Evolutionary conservation across 2,113 vertebrate species (phyloP).

Genomic region (Aegithalos caudatus): DNA sequence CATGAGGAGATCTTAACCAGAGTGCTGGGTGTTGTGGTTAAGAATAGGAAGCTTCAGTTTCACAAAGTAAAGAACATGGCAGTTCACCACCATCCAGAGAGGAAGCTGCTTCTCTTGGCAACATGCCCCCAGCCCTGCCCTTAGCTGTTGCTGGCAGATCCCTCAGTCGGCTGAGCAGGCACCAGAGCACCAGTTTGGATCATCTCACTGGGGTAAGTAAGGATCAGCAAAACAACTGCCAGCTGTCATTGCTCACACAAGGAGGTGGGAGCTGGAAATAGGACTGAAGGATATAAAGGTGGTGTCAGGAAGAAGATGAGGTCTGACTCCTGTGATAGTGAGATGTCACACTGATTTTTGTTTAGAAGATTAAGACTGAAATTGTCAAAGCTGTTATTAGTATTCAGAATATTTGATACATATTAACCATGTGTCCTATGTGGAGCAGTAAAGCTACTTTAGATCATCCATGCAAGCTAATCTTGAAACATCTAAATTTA

Average conservation of each 20-base stretch:
- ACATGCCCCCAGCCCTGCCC: fast-evolving
- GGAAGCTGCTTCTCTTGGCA: not conserved
- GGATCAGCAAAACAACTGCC: not conserved
- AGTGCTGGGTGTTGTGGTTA: not conserved
- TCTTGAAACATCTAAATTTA: not conserved
- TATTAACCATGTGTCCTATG: not conserved
- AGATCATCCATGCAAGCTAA: fast-evolving
- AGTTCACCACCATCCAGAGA: not conserved
- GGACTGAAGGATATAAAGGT: not conserved
- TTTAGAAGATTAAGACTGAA: not conserved
- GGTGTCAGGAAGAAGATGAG: not conserved
- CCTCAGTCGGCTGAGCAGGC: not conserved
- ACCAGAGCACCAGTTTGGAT: not conserved
- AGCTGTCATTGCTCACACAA: not conserved
- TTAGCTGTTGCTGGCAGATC: not conserved
- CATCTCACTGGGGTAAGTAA: not conserved
- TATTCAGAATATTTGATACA: not conserved
- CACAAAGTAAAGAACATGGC: fast-evolving
- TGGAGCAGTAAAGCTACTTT: not conserved
- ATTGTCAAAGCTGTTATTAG: not conserved
- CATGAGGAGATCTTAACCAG: not conserved
- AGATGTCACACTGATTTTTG: not conserved
- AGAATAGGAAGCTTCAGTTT: not conserved
- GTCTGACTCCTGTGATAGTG: not conserved
- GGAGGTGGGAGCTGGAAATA: not conserved